Base-by-base conservation (phyloP, 1,140 invertebrate species). In the Hydropsyche tenuis region DNA sequence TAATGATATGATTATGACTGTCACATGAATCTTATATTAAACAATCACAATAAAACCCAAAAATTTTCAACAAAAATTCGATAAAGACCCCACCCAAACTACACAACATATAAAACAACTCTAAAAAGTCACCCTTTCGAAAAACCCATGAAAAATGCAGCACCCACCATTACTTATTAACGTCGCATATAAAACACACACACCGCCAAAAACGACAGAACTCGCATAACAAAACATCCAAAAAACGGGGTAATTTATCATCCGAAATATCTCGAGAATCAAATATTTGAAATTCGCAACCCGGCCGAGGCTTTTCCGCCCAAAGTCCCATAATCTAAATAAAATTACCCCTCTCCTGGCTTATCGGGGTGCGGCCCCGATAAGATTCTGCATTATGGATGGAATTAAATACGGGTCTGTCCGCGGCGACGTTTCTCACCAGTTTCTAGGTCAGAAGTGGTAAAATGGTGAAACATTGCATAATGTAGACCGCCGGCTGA, bases 201-300 rank as follows among this genome's bases (percentile, higher is more conserved):
- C 30, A 37, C 30, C 3, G n/a, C 3, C 30, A 37, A 37, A 37
- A 3, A 9, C 30, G 30, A 37, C 30, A 37, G 9, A 9, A 37
- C 30, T 37, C 30, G 30, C n/a, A n/a, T n/a, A n/a, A n/a, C n/a
- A 37, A 37, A 37, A 37, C 3, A 37, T 9, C 3, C 30, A 37
- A 37, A 37, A 37, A 9, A 4, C 30, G 30, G 48, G 7, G 16
- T 53, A 20, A 53, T 53, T 18, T 20, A 53, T 53, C 18, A 53
- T 1, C 1, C n/a, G 20, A 18, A 7, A 23, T 25, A 11, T 60
- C 1, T 56, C 45, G 45, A 14, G 25, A 60, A 60, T 60, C 56
- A 60, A 60, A 60, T 60, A 60, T 60, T 60, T 25, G 56, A 60
- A 20, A 53, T 53, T 53, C 20, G n/a, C 9, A 20, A 20, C 48